phyloP scores from a whole-genome alignment of 2,888 invertebrate species.

The Siphlonurus alternatus region DNA sequence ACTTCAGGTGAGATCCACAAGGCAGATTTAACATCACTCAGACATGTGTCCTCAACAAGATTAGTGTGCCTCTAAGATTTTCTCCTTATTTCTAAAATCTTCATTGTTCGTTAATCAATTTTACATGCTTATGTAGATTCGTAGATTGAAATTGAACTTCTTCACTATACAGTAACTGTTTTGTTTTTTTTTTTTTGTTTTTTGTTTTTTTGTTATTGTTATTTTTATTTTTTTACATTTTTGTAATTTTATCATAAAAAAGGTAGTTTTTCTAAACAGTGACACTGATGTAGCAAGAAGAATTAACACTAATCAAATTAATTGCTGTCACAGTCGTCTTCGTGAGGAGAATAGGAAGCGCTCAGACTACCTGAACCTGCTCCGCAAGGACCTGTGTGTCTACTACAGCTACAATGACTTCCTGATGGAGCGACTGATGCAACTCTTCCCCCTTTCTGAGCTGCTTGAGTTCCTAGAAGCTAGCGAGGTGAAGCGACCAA shows the following conservation, averaged over 20 bases:
- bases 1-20: constrained; percentile 26
- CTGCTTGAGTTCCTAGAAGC: constrained; percentile 90
- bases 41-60: too few species aligned
- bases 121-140: too few species aligned
- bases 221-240: constrained; percentile 1
- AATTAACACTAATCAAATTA: too few species aligned
- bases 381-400: constrained; percentile 70
- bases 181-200: not conserved
- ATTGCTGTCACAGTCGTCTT: constrained; percentile 22
- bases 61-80: too few species aligned
- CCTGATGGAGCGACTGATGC: constrained; percentile 81
- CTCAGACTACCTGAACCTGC: constrained; percentile 61
- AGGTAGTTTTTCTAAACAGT: too few species aligned
- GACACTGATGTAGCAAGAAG: too few species aligned
- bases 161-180: too few species aligned
- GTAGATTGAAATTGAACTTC: too few species aligned
- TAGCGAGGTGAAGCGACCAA: constrained; percentile 84
- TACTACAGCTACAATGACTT: constrained; percentile 97
- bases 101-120: too few species aligned
- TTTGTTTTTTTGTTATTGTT: not conserved
- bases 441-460: constrained; percentile 72
- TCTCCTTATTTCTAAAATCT: too few species aligned
- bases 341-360: constrained; percentile 66
- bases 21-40: too few species aligned
- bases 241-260: not conserved